phyloP scores from a whole-genome alignment of 1,140 invertebrate species.

The Cotesia glomerata region DNA sequence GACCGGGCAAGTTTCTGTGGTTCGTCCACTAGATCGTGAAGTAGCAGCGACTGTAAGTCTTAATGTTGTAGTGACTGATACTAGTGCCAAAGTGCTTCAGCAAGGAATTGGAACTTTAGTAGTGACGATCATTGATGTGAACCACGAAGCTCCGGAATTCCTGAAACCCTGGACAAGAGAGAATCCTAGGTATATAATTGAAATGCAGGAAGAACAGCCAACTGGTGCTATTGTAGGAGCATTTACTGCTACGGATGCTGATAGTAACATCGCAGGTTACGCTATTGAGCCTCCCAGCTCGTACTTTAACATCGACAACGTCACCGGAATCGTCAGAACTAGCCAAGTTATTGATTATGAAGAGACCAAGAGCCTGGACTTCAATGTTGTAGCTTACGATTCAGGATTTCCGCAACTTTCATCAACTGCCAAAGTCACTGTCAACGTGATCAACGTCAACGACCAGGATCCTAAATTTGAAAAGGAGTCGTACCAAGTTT shows the following conservation, averaged over 20 bases:
- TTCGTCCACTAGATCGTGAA: slow-evolving; percentile 70
- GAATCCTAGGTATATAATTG: slow-evolving; percentile 71
- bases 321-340: slow-evolving; percentile 80
- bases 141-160: slow-evolving; percentile 72
- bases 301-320: slow-evolving; percentile 80
- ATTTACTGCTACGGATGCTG: slow-evolving; percentile 81
- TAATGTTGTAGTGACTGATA: slow-evolving; percentile 81
- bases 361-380: slow-evolving; percentile 74
- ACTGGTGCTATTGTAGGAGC: slow-evolving; percentile 79
- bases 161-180: slow-evolving; percentile 75
- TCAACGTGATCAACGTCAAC: slow-evolving; percentile 85
- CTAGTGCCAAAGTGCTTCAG: slow-evolving; percentile 77
- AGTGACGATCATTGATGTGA: slow-evolving; percentile 85
- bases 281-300: slow-evolving; percentile 73
- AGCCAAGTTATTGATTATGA: slow-evolving; percentile 85
- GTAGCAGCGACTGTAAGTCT: slow-evolving; percentile 76
- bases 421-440: slow-evolving; percentile 74
- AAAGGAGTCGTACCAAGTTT: slow-evolving; percentile 71
- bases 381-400: slow-evolving; percentile 82
- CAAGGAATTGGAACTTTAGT: slow-evolving; percentile 81
- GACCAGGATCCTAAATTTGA: slow-evolving; percentile 84
- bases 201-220: slow-evolving; percentile 84
- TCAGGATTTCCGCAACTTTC: slow-evolving; percentile 82
- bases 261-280: slow-evolving; percentile 83
- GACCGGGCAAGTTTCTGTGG: slow-evolving; percentile 77